Base-by-base conservation (phyloP, 1,140 invertebrate species). In the Procambarus clarkii region DNA sequence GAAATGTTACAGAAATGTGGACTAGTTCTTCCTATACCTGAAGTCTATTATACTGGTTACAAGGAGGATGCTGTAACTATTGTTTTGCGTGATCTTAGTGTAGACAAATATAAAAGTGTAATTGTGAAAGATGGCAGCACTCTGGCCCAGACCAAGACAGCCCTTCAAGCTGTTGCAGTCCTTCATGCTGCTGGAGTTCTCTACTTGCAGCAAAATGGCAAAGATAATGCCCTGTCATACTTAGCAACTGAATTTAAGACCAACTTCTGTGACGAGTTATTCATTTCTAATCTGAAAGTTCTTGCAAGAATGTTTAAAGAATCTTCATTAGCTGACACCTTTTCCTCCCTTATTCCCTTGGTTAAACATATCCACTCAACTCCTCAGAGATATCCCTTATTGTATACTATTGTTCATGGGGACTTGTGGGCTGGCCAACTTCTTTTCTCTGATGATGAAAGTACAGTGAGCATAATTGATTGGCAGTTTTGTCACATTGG, bases 361-460 rank as follows among this genome's bases (percentile, higher is more conserved):
- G 80, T 74, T 11, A 60, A 80, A 54, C 11, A 48, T 24, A 85
- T 91, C 44, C 58, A 21, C 45, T 34, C 50, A 13, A 50, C 7
- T 34, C 54, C 74, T 1, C 48, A 50, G 21, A 86, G 74, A 18
- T 64, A 80, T 24, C 89, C 82, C 2, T 64, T 91, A 2, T 3
- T 91, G 8, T 48, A 79, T 8, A 91, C 89, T 18, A 54, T 91
- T 8, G 58, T 91, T 13, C 89, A 91, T 45, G 89, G 89, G 5
- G 89, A 91, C 21, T 69, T 91, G 0, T 91, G 89, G 89, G 89
- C 89, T 44, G 89, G 89, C n/a, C 89, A 91, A 21, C 58, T 91
- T 1, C 46, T 91, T 15, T 85, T 84, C 34, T 85, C 89, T 58
- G 74, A 78, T 8, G 89, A 91, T 50, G 81, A 85, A 48, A 78